Percentiles rank a stretch among this genome's conserved stretches.
These are phyloP conservation scores for Drosophila kepulauana DNA, from an alignment of 1,140 invertebrate genomes.

Conservation along the genomic window DNA sequence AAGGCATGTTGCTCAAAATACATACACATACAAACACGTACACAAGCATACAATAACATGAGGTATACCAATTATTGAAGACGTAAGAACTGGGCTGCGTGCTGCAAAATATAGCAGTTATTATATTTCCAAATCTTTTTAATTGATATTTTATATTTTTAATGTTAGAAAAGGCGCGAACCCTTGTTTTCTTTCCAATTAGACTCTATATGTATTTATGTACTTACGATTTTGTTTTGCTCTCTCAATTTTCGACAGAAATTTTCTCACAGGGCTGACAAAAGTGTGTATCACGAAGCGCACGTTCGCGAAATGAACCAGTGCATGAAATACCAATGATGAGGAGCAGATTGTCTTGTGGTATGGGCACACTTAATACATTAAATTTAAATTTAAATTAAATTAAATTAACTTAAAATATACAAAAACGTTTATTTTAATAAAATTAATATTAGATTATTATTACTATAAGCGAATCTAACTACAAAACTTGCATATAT, in stretches of 20 bases:
- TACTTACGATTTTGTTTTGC: slow-evolving; percentile 54
- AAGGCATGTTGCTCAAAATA: slow-evolving; percentile 22
- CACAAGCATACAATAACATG: slow-evolving; percentile 10
- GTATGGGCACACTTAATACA: background rate
- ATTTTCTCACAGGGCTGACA: slow-evolving; percentile 40
- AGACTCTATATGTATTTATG: slow-evolving; percentile 37
- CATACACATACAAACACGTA: slow-evolving; percentile 12
- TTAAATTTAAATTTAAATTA: background rate
- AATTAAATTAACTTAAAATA: too few species aligned
- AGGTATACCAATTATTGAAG: slow-evolving; percentile 27
- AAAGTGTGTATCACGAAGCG: background rate
- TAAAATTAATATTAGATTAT: too few species aligned
- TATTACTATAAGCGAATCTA: too few species aligned
- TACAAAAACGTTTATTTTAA: too few species aligned
- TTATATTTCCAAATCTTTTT: background rate
- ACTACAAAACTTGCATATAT: too few species aligned
- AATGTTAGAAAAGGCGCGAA: slow-evolving; percentile 36
- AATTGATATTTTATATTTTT: slow-evolving; percentile 24
- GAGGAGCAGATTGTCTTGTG: too few species aligned
- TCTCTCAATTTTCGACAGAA: slow-evolving; percentile 37
- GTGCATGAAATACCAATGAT: background rate
- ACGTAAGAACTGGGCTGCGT: slow-evolving; percentile 12
- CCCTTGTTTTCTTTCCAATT: slow-evolving; percentile 40
- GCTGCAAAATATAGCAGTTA: slow-evolving; percentile 2
- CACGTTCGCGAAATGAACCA: slow-evolving; percentile 24